These are phyloP conservation scores for Argyresthia albistria DNA, from an alignment of 2,888 invertebrate genomes.

Conservation along the genomic window DNA sequence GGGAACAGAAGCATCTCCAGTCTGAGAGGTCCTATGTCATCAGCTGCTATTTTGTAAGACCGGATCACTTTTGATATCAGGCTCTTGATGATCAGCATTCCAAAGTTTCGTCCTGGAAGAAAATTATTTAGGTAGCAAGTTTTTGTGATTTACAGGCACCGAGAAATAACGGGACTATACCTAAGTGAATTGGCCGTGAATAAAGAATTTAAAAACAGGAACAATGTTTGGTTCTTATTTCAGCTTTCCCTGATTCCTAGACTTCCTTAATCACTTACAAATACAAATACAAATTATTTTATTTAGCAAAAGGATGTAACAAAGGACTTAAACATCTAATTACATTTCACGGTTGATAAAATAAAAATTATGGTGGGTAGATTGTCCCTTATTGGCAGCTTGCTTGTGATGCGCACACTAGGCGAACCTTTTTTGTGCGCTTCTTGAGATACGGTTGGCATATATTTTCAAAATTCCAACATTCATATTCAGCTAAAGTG, in stretches of 20 bases:
- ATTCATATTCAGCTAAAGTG: no score
- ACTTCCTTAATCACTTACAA: not conserved
- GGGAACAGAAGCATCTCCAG: constrained; percentile 52
- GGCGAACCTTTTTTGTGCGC: no score
- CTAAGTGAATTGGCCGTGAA: not conserved
- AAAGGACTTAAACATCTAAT: no score
- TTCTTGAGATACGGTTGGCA: no score
- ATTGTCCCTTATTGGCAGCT: no score
- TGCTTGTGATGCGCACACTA: no score
- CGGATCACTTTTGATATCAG: constrained; percentile 41
- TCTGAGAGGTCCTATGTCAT: constrained; percentile 41
- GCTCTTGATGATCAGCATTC: constrained; percentile 54
- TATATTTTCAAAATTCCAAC: no score
- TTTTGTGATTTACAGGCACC: not conserved
- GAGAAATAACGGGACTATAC: not conserved
- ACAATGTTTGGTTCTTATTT: not conserved
- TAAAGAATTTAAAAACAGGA: not conserved
- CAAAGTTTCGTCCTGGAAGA: constrained; percentile 48
- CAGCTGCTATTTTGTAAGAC: constrained; percentile 38
- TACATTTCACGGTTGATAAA: no score
- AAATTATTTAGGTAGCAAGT: not conserved
- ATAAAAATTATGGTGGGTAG: no score
- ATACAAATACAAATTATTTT: not conserved
- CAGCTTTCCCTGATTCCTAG: not conserved
- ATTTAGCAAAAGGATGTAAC: no score